These are phyloP conservation scores for Venustaconcha ellipsiformis DNA, from an alignment of 1,140 invertebrate genomes.

Conservation along the genomic window DNA sequence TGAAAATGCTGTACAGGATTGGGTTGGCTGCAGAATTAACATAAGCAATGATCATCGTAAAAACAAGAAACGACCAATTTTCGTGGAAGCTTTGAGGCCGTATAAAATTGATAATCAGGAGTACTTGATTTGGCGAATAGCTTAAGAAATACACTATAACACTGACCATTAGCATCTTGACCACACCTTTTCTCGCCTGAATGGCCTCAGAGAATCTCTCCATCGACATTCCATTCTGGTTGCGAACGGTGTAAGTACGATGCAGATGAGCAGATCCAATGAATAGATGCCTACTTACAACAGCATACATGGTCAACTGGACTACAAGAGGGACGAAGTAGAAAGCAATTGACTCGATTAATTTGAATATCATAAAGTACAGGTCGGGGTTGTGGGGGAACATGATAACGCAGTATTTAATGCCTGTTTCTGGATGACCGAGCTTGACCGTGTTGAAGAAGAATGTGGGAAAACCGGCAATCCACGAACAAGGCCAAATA, in stretches of 20 bases:
- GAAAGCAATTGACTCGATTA: conserved; percentile 63
- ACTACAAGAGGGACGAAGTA: conserved; percentile 64
- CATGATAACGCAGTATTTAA: conserved; percentile 50
- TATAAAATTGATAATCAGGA: conserved; percentile 67
- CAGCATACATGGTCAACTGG: conserved; percentile 60
- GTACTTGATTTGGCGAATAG: conserved; percentile 67
- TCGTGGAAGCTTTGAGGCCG: conserved; percentile 54
- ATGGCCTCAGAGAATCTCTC: conserved; percentile 57
- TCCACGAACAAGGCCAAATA: conserved; percentile 63
- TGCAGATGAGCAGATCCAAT: conserved; percentile 48
- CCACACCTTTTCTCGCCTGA: conserved; percentile 65
- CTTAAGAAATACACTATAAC: conserved; percentile 69
- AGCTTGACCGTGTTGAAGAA: conserved; percentile 58
- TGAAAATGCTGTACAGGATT: conserved; percentile 68
- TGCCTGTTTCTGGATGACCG: conserved; percentile 24
- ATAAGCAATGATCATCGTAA: conserved; percentile 67
- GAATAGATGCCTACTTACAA: conserved; percentile 62
- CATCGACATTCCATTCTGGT: conserved; percentile 51
- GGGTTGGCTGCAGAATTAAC: conserved; percentile 69
- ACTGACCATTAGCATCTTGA: conserved; percentile 70
- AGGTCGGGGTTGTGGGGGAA: conserved; percentile 40
- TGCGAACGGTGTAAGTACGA: conserved; percentile 36
- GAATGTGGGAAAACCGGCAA: conserved; percentile 60
- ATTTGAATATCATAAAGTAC: conserved; percentile 60
- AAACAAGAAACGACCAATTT: conserved; percentile 66